Conservation (phyloP, 2,113 vertebrate genomes). For the Sinocyclocheilus maitianheensis region DNA sequence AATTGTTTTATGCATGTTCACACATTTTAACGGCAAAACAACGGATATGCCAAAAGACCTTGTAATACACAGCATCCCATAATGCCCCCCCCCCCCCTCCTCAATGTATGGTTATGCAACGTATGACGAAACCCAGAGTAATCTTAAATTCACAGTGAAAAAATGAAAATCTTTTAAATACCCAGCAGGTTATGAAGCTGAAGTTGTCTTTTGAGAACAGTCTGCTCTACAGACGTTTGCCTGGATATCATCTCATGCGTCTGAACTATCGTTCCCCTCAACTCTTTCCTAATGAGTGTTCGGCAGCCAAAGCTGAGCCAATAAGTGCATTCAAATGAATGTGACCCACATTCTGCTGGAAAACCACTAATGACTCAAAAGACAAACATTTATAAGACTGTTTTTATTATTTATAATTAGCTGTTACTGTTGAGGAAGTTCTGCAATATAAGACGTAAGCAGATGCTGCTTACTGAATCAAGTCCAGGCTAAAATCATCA, state of each 20-base stretch:
- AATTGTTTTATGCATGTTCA: constrained; percentile 7
- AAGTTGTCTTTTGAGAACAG: not conserved
- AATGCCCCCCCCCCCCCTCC: not conserved
- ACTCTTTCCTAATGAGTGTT: constrained; percentile 38
- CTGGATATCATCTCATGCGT: constrained; percentile 15
- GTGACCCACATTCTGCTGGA: constrained; percentile 75
- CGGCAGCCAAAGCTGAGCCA: constrained; percentile 7
- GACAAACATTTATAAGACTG: constrained; percentile 72
- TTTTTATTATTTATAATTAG: constrained; percentile 79
- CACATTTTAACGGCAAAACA: constrained; percentile 4
- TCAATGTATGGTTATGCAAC: not conserved
- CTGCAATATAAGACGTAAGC: not conserved
- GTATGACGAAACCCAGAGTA: constrained; percentile 15
- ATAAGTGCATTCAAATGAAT: constrained; percentile 64
- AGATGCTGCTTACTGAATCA: not conserved
- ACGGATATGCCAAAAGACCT: not conserved
- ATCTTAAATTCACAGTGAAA: not conserved
- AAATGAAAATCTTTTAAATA: not conserved
- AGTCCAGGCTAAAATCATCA: not conserved
- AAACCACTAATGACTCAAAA: constrained; percentile 68
- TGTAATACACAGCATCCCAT: not conserved
- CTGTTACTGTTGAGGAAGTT: constrained; percentile 49
- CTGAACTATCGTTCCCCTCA: constrained; percentile 2
- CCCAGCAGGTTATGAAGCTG: not conserved
- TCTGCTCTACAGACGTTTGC: not conserved